These are phyloP conservation scores for Acestrorhynchus altus DNA, from an alignment of 2,797 vertebrate species.

Conservation along the genomic window DNA sequence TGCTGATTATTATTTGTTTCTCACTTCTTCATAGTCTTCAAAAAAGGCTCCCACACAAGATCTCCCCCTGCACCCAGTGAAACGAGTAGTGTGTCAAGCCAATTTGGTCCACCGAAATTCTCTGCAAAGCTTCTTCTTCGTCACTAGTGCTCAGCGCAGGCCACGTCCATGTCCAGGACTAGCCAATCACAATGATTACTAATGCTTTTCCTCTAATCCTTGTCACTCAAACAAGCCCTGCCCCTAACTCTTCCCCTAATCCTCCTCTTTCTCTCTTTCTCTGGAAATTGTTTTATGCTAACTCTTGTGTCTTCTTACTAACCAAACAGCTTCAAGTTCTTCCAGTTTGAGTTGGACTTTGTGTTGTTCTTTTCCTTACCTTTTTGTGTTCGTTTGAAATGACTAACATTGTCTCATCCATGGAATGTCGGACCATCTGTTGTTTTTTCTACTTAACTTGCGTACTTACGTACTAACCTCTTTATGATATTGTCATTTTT, in stretches of 20 bases:
- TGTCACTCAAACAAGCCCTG: slow-evolving; percentile 54
- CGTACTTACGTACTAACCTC: slow-evolving; percentile 86
- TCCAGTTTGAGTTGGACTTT: slow-evolving; percentile 74
- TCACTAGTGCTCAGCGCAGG: slow-evolving; percentile 36
- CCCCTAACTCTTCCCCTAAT: slow-evolving; percentile 58
- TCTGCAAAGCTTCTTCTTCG: slow-evolving; percentile 13
- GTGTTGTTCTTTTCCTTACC: slow-evolving; percentile 71
- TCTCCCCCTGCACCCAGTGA: slow-evolving; percentile 23
- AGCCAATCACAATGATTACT: slow-evolving; percentile 66
- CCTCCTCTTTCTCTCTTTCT: slow-evolving; percentile 45
- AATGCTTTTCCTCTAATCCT: slow-evolving; percentile 61
- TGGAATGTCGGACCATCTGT: slow-evolving; percentile 88
- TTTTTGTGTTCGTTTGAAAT: slow-evolving; percentile 69
- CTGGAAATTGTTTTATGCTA: slow-evolving; percentile 77
- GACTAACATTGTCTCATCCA: slow-evolving; percentile 91
- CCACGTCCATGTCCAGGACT: slow-evolving; percentile 60
- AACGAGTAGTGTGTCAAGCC: slow-evolving; percentile 6
- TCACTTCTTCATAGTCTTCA: slow-evolving; percentile 49
- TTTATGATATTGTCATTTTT: slow-evolving; percentile 73
- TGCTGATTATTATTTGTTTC: slow-evolving; percentile 54
- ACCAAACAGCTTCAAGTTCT: slow-evolving; percentile 78
- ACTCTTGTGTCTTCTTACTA: slow-evolving; percentile 85
- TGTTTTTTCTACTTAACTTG: slow-evolving; percentile 83
- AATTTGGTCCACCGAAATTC: slow-evolving; percentile 14
- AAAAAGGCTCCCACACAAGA: slow-evolving; percentile 15